Evolutionary conservation across 2,888 invertebrate species (phyloP).

Genomic region (Drosophila pseudotakahashii): DNA sequence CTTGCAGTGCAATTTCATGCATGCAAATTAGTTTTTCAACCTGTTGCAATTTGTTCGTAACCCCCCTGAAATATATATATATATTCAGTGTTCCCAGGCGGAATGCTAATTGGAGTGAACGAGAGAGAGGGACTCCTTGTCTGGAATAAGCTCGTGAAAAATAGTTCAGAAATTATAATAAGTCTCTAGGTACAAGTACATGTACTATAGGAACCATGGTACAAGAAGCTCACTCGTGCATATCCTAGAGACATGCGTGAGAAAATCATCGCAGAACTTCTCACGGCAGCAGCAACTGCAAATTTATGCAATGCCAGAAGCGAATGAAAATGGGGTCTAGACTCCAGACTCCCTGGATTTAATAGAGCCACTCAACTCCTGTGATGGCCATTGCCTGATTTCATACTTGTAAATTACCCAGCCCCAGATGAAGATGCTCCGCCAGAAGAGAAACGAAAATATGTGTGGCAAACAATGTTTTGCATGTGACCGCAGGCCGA

Average conservation of each 20-base stretch:
- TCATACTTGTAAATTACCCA: constrained; percentile 67
- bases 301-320: constrained; percentile 69
- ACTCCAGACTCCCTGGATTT: neutral
- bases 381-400: constrained; percentile 54
- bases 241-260: constrained; percentile 83
- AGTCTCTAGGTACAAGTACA: constrained; percentile 7
- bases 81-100: constrained; percentile 46
- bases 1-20: constrained; percentile 66
- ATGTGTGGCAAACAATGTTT: constrained; percentile 29
- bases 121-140: constrained; percentile 1
- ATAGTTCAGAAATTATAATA: constrained; percentile 73
- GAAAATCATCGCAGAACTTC: constrained; percentile 77
- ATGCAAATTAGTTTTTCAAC: constrained; percentile 79
- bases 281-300: constrained; percentile 62
- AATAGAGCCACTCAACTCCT: constrained; percentile 6
- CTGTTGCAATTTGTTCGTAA: constrained; percentile 72
- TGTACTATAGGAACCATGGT: too few relatives aligned
- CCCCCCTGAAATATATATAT: constrained; percentile 30
- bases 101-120: constrained; percentile 65
- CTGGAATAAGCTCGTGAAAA: constrained; percentile 66
- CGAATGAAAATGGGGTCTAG: constrained; percentile 14
- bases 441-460: neutral
- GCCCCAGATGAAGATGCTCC: constrained; percentile 34
- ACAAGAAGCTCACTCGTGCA: constrained; percentile 78
- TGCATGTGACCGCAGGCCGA: constrained; percentile 23